Evolutionary conservation across 2,113 vertebrate genomes (phyloP).

Genomic region (Hippocampus guttulatus): DNA sequence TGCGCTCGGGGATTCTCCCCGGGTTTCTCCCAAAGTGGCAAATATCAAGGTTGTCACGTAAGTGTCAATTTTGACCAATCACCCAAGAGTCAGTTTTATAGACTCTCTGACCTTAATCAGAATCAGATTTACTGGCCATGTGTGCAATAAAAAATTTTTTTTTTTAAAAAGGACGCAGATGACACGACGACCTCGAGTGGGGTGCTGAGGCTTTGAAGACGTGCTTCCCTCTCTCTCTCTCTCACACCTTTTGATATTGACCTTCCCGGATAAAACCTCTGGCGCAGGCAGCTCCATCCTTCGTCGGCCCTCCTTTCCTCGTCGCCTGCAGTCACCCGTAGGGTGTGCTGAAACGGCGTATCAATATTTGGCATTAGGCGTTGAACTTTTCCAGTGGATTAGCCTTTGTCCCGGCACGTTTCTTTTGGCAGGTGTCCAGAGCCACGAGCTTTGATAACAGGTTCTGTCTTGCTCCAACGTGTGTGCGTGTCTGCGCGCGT

Average conservation of each 20-base stretch:
- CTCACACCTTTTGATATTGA: not conserved
- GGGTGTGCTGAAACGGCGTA: constrained; percentile 58
- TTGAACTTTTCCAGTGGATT: constrained; percentile 74
- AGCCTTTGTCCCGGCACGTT: constrained; percentile 72
- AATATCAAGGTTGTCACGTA: no score
- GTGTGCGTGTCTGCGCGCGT: constrained; percentile 32
- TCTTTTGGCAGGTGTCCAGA: constrained; percentile 71
- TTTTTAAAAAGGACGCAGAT: not conserved
- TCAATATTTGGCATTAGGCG: constrained; percentile 73
- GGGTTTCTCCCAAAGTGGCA: no score
- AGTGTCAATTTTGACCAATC: no score
- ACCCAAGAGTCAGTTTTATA: no score
- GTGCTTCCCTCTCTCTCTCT: not conserved
- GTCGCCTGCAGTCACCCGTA: constrained; percentile 40
- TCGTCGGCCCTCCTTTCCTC: constrained; percentile 11
- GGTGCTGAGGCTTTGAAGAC: constrained; percentile 41
- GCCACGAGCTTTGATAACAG: constrained; percentile 69
- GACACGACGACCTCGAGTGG: constrained; percentile 65
- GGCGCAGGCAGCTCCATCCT: not conserved
- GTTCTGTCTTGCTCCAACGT: constrained; percentile 68
- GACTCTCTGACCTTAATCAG: no score
- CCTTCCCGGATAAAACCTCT: constrained; percentile 24
- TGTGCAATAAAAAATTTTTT: not conserved
- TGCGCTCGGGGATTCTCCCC: no score
- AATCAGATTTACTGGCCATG: no score